phyloP scores from a whole-genome alignment of 2,888 invertebrate genomes.

The Crematogaster levior region DNA sequence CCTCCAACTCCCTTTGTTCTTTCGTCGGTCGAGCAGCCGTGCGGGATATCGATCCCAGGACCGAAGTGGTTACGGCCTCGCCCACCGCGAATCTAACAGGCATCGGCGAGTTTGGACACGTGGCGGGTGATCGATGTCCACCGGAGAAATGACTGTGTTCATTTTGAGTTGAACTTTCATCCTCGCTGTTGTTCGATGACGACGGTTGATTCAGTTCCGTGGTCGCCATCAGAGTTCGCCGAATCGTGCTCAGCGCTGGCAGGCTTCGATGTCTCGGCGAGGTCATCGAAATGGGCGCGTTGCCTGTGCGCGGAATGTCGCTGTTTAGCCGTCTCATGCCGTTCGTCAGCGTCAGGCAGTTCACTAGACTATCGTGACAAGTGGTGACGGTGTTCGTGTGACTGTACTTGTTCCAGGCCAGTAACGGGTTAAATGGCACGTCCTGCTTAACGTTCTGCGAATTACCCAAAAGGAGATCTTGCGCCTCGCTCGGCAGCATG shows the following conservation, averaged over 20 bases:
- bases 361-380: constrained; percentile 65
- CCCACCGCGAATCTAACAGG: constrained; percentile 90
- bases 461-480: constrained; percentile 90
- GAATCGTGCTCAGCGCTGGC: constrained; percentile 86
- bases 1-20: constrained; percentile 66
- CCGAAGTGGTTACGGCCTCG: constrained; percentile 87
- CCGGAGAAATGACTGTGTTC: constrained; percentile 35
- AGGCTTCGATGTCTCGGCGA: constrained; percentile 90
- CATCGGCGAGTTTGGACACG: constrained; percentile 83
- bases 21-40: constrained; percentile 57
- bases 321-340: constrained; percentile 83
- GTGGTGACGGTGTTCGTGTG: constrained; percentile 57
- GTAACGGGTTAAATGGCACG: constrained; percentile 90
- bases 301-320: constrained; percentile 81
- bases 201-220: constrained; percentile 37
- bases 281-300: constrained; percentile 85
- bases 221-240: constrained; percentile 49
- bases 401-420: constrained; percentile 63
- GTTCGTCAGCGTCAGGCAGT: constrained; percentile 63
- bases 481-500: constrained; percentile 95
- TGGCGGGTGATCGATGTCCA: constrained; percentile 77
- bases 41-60: constrained; percentile 61
- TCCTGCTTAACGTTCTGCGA: constrained; percentile 92
- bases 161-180: constrained; percentile 39
- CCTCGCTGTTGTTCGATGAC: constrained; percentile 61